Conservation (phyloP, 2,888 invertebrate genomes). For the Mesorhabditis belari region DNA sequence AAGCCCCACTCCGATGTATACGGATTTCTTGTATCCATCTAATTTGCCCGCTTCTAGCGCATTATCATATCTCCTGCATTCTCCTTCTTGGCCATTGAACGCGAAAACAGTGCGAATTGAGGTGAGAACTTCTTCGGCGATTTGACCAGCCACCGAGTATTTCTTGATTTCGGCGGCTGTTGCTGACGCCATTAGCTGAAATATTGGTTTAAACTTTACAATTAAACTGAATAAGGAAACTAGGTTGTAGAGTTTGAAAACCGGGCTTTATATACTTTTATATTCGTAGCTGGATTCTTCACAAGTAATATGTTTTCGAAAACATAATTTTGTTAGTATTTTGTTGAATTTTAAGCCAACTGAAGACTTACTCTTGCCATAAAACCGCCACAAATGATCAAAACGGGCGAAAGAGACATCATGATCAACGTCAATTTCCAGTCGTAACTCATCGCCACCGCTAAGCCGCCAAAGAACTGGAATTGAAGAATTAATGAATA, state of each 20-base stretch:
- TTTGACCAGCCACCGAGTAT: slow-evolving; percentile 29
- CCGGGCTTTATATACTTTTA: too few relatives aligned
- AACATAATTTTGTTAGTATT: too few relatives aligned
- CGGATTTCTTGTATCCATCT: slow-evolving; percentile 44
- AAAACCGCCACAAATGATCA: slow-evolving; percentile 39
- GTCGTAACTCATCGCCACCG: slow-evolving; percentile 32
- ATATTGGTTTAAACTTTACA: too few relatives aligned
- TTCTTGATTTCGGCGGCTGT: slow-evolving; percentile 53
- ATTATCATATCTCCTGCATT: slow-evolving; percentile 31
- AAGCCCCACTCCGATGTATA: slow-evolving; percentile 52
- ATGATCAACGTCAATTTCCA: slow-evolving; percentile 49
- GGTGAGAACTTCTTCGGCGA: slow-evolving; percentile 31
- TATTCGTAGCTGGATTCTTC: too few relatives aligned
- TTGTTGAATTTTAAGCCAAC: too few relatives aligned
- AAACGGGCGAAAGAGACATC: slow-evolving; percentile 49
- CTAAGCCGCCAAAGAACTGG: slow-evolving; percentile 15
- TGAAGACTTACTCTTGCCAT: slow-evolving; percentile 19
- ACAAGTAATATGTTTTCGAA: too few relatives aligned
- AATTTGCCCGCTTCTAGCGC: slow-evolving; percentile 36
- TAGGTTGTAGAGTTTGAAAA: too few relatives aligned
- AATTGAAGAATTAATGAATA: neutral
- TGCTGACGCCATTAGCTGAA: slow-evolving; percentile 55
- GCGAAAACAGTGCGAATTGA: slow-evolving; percentile 30
- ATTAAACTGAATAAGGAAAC: too few relatives aligned
- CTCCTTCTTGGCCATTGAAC: slow-evolving; percentile 31